Evolutionary conservation across 2,113 vertebrate genomes (phyloP).

Genomic region (Globicephala melas): DNA sequence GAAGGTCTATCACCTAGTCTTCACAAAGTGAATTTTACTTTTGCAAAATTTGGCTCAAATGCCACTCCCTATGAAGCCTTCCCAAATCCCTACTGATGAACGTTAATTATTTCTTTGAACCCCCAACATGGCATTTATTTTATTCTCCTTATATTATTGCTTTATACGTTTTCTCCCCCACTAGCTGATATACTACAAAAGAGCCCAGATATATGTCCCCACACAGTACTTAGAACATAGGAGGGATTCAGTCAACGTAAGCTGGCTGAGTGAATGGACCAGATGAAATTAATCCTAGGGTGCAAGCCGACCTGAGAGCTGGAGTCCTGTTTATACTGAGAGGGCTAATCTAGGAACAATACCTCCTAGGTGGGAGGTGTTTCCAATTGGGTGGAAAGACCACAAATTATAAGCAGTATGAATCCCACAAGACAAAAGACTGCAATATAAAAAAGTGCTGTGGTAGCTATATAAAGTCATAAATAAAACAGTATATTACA

Average conservation of each 20-base stretch:
- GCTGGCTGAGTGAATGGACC: background rate
- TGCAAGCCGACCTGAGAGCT: background rate
- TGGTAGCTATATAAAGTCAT: constrained; percentile 57
- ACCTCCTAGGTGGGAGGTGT: background rate
- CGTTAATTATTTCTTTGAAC: background rate
- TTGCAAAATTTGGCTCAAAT: constrained; percentile 24
- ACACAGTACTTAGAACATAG: background rate
- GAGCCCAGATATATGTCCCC: background rate
- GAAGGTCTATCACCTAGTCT: background rate
- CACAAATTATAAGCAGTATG: constrained; percentile 17
- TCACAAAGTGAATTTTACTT: background rate
- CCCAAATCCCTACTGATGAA: background rate
- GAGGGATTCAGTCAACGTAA: background rate
- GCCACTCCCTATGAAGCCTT: background rate
- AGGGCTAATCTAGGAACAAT: background rate
- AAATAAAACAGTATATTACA: constrained; percentile 76
- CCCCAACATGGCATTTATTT: background rate
- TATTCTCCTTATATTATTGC: background rate
- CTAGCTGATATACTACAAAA: background rate
- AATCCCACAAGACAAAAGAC: constrained; percentile 20
- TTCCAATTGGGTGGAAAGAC: background rate
- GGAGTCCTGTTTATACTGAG: background rate
- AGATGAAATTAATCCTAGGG: background rate
- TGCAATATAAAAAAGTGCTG: constrained; percentile 28
- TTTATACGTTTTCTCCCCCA: background rate